Evolutionary conservation across 2,888 invertebrate species (phyloP), one percentile per base, ranked within the genome.

Genomic region (Pollenia amentaria): DNA sequence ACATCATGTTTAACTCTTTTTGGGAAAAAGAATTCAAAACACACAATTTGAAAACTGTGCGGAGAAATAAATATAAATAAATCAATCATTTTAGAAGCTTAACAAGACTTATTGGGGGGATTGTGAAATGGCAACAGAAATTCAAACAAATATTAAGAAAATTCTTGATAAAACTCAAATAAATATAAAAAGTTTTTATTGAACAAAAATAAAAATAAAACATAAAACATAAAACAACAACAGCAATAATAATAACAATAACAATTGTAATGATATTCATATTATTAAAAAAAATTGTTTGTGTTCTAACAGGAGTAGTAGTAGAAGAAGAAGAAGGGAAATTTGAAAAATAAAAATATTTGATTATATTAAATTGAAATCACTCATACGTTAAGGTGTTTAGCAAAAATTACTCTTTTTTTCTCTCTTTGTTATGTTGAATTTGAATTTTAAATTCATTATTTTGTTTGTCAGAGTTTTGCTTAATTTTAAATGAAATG

Each of bases 51-150:
- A 73, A 2, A 62, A 18, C 12, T 21, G 12, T 55, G 11, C n/a
- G n/a, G 11, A 53, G n/a, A 67, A 70, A 55, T 48, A 79, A 67
- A 72, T 69, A 70, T 53, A 72, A 79, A 87, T 79, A 87, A 87
- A 87, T 87, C 86, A 87, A 87, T 87, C 86, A 87, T 83, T 80
- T 86, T 70, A 64, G 53, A 55, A 78, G 60, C 76, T 81, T 76
- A 72, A 73, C 72, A 65, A 77, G 46, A 40, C 65, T 72, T 72
- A 42, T 72, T 73, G 65, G 46, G 57, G 18, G 44, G n/a, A 29
- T 29, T 29, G 57, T 14, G 70, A 57, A 69, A 65, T 3, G n/a
- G 72, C 11, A 53, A 42, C 14, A 18, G 72, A 57, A 73, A 55
- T 51, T 18, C 53, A 64, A 76, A 67, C 48, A 55, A 77, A 44